phyloP scores from a whole-genome alignment of 2,113 vertebrate species.

The Deroptyus accipitrinus region DNA sequence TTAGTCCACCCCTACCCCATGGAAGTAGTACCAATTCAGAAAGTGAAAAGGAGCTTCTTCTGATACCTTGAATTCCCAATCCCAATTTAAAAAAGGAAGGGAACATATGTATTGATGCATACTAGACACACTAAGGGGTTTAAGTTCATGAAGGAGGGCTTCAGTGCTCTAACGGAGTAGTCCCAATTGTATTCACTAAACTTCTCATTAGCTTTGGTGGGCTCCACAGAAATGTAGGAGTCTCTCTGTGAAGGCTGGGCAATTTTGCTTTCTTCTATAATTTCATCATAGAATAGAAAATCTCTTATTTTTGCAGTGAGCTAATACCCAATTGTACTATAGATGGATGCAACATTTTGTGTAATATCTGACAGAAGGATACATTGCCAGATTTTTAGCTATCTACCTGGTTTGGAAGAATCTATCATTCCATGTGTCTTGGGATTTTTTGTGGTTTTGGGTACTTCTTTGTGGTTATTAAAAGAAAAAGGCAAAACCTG shows the following conservation, averaged over 20 bases:
- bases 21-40: background rate
- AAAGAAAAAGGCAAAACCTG: background rate
- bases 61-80: background rate
- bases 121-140: background rate
- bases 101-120: background rate
- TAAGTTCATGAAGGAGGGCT: background rate
- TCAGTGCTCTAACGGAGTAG: background rate
- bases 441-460: too few relatives aligned
- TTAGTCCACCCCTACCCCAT: background rate
- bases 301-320: background rate
- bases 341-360: background rate
- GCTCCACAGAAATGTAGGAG: background rate
- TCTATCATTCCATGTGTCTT: background rate
- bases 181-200: background rate
- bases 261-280: background rate
- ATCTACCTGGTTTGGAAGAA: background rate
- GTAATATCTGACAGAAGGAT: background rate
- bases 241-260: background rate
- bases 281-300: background rate
- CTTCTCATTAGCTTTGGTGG: background rate
- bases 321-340: background rate
- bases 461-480: background rate
- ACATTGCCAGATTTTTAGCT: background rate
- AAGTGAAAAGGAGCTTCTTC: background rate
- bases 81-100: background rate